These are phyloP conservation scores for Trochalopteron elliotii DNA, from an alignment of 2,113 vertebrate species.

Conservation along the genomic window DNA sequence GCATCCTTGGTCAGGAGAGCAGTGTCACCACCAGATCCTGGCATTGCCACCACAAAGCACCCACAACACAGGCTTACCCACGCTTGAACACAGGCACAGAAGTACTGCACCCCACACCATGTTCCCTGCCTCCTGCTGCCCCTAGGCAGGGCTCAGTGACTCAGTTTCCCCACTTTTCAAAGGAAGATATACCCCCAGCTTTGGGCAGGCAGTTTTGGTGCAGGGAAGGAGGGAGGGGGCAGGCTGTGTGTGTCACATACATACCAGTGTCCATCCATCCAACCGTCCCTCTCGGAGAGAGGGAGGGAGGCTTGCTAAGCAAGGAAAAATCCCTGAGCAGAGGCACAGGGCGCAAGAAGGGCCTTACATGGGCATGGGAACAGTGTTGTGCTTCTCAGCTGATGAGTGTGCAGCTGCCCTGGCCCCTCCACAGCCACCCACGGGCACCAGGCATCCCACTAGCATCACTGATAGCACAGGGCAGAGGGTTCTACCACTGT, in stretches of 20 bases:
- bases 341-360: neutral
- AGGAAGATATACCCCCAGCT: neutral
- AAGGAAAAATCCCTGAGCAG: conserved; percentile 23
- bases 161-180: neutral
- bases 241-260: neutral
- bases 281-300: fast-evolving
- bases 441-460: neutral
- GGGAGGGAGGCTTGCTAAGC: conserved; percentile 40
- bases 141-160: neutral
- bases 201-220: neutral
- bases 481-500: neutral
- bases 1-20: fast-evolving
- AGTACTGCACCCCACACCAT: neutral
- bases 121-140: neutral
- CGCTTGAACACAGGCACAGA: fast-evolving
- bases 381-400: neutral
- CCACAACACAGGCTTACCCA: neutral
- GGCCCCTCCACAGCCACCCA: neutral
- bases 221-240: neutral
- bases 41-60: fast-evolving
- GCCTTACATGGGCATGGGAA: conserved; percentile 65
- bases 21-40: neutral
- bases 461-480: neutral
- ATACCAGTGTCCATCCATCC: neutral
- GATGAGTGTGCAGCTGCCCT: neutral